Base-by-base conservation (phyloP, 1,140 invertebrate species). In the Apis cerana region DNA sequence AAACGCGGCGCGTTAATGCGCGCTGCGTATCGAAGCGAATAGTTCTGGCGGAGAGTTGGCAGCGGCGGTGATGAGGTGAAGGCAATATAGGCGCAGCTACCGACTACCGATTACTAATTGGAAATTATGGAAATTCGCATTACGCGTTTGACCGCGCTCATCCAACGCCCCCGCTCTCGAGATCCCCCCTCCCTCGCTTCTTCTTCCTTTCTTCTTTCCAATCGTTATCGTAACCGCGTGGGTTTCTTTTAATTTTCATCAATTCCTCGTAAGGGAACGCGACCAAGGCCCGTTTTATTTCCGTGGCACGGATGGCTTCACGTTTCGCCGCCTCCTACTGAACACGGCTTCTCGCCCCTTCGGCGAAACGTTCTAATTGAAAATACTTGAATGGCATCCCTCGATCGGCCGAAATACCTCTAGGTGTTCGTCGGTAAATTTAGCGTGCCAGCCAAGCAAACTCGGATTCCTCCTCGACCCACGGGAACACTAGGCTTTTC, bases 351-450 rank as follows among this genome's bases (percentile, higher is more conserved):
- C 75, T 75, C 69, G 83, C 56, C 69, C 72, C 78, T 52, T 68
- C 72, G 80, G 48, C 56, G 72, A 87, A 80, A 70, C 68, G 70
- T 84, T 69, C 88, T 90, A 89, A 90, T 90, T 90, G 88, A 68
- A 90, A 89, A 88, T 89, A 90, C 89, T 90, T 89, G 86, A 89
- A 89, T 88, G 89, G 89, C 81, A 89, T 90, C 89, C 67, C 83
- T 86, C 84, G 80, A 89, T 89, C 88, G 84, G 76, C 68, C 77
- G 82, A 88, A 89, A 88, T 90, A 77, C 64, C 82, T 88, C 78
- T 88, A 85, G 78, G 80, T 75, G 84, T 85, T 87, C 77, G 83
- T 61, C 80, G 56, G 84, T 89, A 90, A 89, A 90, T 89, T 88
- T 90, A 90, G 88, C 84, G 79, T 61, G 65, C 67, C 79, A 84